Evolutionary conservation across 2,797 vertebrate species (phyloP), one percentile per base, ranked within the genome.

Genomic region (Rousettus madagascariensis): DNA sequence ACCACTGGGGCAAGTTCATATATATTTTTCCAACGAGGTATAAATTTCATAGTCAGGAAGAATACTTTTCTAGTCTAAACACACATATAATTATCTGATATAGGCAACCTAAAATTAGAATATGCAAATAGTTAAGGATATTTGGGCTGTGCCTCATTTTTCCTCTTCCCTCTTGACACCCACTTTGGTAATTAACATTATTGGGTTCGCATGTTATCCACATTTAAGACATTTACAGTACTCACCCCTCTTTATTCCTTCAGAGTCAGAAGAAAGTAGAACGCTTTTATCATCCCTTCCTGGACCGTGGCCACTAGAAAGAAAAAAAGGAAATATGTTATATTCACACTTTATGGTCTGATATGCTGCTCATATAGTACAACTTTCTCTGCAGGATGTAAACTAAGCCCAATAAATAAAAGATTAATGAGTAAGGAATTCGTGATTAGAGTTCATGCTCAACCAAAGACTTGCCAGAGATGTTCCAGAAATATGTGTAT

Each of bases 21-120:
- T 43, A 63, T 4, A 26, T 85, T 77, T 94, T 93, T 17, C 75
- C 51, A 91, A 94, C 72, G 78, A 92, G 61, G 53, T 82, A 63
- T 66, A 92, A 59, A 92, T 91, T 61, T 5, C 11, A 46, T 46
- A 46, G 19, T 15, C 49, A 80, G 69, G 78, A 86, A 46, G 30
- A 78, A 4, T 38, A 55, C 17, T n/a, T 87, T 86, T 68, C 69
- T 43, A 72, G 3, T 68, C 33, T 41, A 66, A 89, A 86, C 19
- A 87, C 49, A 61, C 10, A 41, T 13, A 63, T 55, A 82, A 46
- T 57, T 69, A 92, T 53, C 38, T 79, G 91, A 36, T 20, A 30
- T 36, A 78, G 85, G 28, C 15, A 51, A 28, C 8, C 41, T 90
- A 86, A 90, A 95, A 84, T 72, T 91, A 78, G 43, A 91, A 63